Base-by-base conservation (phyloP, 2,888 invertebrate species). In the Hypena proboscidalis region DNA sequence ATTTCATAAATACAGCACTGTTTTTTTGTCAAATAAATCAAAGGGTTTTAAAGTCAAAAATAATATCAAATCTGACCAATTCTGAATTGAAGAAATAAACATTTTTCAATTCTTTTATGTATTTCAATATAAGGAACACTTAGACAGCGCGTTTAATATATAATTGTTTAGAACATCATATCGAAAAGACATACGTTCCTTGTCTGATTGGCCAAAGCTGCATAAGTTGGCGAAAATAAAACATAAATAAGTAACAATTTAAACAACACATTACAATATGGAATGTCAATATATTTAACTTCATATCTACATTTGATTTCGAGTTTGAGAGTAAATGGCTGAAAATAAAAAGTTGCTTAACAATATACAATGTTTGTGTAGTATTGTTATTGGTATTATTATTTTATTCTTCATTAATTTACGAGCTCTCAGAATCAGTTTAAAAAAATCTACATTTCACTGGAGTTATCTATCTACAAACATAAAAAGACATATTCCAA, bases 221-320 rank as follows among this genome's bases (percentile, higher is more conserved):
- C 35, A 44, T 31, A 42, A 52, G 46, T 48, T 52, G 52, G 55
- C 56, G 40, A 59, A 66, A 63, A 67, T 51, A 61, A 62, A 63
- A 62, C 50, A 67, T 58, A 64, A 73, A 62, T 58, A 64, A 73
- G 61, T 58, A 70, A 72, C 70, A 85, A 83, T 85, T 83, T 84
- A 89, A 89, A 89, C 88, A 89, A 89, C 86, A 85, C 58, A 79
- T 70, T 86, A 82, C 83, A 84, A 80, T 90, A 84, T 90, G 90
- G 90, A 90, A 90, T 90, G 90, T 90, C 87, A 88, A 87, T 90
- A 90, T 90, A 90, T 90, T 90, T 89, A 85, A 88, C 77, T 85
- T 89, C 79, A 80, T 67, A 89, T 87, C 90, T 90, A 90, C 89
- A 90, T 77, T 84, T 79, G 80, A 85, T 86, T 86, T 85, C 66